A percentile compares a stretch with the other conserved stretches of the same genome.
Conservation (phyloP, 2,888 invertebrate species). For the Epistrophe grossulariae region DNA sequence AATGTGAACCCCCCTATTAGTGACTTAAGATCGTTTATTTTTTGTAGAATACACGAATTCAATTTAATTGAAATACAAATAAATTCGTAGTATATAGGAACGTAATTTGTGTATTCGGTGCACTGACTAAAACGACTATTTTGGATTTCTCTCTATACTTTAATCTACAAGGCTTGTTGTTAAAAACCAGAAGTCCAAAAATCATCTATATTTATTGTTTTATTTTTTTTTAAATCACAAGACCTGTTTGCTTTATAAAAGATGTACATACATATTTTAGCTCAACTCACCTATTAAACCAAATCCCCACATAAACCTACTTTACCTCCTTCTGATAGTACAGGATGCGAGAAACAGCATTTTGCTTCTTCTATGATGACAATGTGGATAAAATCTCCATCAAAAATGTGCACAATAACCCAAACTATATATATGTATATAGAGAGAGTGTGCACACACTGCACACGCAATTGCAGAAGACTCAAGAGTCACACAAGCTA, state of each 20-base stretch:
- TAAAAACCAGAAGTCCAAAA: too few species aligned
- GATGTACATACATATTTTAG: not conserved
- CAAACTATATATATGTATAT: too few species aligned
- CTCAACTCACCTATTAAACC: not conserved
- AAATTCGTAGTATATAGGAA: too few species aligned
- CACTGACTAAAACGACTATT: too few species aligned
- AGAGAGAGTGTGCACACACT: not conserved
- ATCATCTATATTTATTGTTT: too few species aligned
- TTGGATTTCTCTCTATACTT: too few species aligned
- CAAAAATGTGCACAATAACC: conserved; percentile 36
- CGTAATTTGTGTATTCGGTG: too few species aligned
- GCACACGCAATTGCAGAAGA: conserved; percentile 58
- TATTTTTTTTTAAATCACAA: not conserved
- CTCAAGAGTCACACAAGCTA: conserved; percentile 54
- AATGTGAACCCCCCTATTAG: too few species aligned
- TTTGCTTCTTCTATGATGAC: conserved; percentile 15
- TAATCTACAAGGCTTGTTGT: too few species aligned
- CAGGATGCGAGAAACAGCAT: conserved; percentile 3
- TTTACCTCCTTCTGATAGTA: not conserved
- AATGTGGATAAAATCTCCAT: conserved; percentile 18
- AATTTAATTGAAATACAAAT: too few species aligned
- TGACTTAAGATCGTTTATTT: too few species aligned
- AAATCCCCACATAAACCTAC: not conserved
- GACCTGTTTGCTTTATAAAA: not conserved
- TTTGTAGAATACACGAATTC: too few species aligned